Base-by-base conservation (phyloP, 2,113 vertebrate genomes). In the Neodontobutis hainanensis region DNA sequence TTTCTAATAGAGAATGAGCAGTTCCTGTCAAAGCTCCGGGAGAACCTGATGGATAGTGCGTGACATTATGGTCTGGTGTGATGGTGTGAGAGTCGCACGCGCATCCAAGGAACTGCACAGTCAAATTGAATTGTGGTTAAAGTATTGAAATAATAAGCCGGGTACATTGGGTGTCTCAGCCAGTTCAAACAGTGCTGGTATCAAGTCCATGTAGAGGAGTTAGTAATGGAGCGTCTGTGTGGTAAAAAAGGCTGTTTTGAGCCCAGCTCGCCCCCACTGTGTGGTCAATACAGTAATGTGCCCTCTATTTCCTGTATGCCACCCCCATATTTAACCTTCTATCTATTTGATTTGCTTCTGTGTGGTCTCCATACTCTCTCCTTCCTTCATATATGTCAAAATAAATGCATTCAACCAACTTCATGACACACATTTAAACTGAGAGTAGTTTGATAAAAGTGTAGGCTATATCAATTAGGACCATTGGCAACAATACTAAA, bases 121-220 rank as follows among this genome's bases (percentile, higher is more conserved):
- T 40, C n/a, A 57, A 65, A 69, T 55, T 16, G 78, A 59, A 69
- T 61, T 85, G 85, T 77, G 83, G 85, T 86, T 69, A 38, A 49
- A 62, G 56, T 80, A 76, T 80, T 84, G 61, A 87, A 88, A 90
- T 85, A 87, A 84, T 73, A 78, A 70, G 50, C 68, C 76, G 63
- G 57, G 71, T 69, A 46, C 60, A 71, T 71, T 65, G 32, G 35
- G 61, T 60, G 58, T 62, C 45, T 60, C 52, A 83, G 86, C 87
- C 86, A 90, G 77, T 60, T 48, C 55, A 84, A 90, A 88, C 67
- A 81, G 60, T n/a, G 7, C 36, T 44, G 49, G 60, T 70, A 80
- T 75, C 65, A 42, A 65, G 44, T 66, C 65, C 59, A 82, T 75
- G 73, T 32, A 60, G 11, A 62, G 42, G 50, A 56, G 48, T 69